Base-by-base conservation (phyloP, 37 sponge, comb jelly and placozoan genomes). In the Hexactinellida sp. region DNA sequence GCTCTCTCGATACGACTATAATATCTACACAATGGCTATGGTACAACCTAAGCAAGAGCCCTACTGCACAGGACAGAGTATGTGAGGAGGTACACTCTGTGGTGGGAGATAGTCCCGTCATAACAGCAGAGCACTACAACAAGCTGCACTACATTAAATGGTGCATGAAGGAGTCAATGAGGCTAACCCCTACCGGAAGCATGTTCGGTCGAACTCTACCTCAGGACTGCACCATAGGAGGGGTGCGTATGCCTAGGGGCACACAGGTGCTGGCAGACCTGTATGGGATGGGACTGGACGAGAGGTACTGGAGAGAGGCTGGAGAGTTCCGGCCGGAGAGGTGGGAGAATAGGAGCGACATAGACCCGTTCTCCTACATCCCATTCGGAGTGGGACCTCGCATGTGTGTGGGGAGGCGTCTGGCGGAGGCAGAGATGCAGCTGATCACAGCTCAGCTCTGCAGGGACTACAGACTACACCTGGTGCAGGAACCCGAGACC, bases 361-460 rank as follows among this genome's bases (percentile, higher is more conserved):
- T 82, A n/a, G 32, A 82, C 19, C 87, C 83, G 1, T 87, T 87
- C 82, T 55, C 87, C 23, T 87, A 83, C 54, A 37, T 87, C 0
- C 87, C 87, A 35, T 87, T 87, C 36, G 87, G 87, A 19, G 24
- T 28, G n/a, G 87, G 87, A 52, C 87, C 87, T 1, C 0, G 87
- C 23, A 39, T 82, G 7, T 87, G 87, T 30, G 39, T 82, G 21
- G 87, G 87, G 37, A 41, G 39, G 87, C 34, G 76, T 5, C 3
- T 63, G 13, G 76, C 76, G 3, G 76, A 63, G 34, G 30, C 76
- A 10, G 32, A 63, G 76, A 63, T 63, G 76, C 76, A 63, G 76
- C 76, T 63, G 30, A n/a, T 63, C 3, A 63, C 76, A 63, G 76
- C 76, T 23, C 76, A 63, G 19, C 76, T 63, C 76, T 63, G 76